Evolutionary conservation across 2,888 invertebrate genomes (phyloP).

Genomic region (Melangyna quadrimaculata): DNA sequence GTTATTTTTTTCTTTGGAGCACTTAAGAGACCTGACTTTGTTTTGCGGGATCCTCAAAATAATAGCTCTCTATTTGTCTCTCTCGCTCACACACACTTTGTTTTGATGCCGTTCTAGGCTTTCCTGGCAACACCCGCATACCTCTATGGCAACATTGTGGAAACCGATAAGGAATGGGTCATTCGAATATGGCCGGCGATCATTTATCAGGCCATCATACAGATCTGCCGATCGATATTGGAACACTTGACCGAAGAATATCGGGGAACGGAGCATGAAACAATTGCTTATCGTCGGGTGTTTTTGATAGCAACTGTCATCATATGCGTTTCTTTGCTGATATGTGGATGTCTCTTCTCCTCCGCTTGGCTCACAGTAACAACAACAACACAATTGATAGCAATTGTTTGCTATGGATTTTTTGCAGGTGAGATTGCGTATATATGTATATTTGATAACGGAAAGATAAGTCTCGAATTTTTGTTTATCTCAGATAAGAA

Average conservation of each 20-base stretch:
- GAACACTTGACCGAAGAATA: slow-evolving; percentile 79
- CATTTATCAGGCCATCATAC: slow-evolving; percentile 79
- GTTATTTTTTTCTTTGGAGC: slow-evolving; percentile 68
- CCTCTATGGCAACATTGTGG: slow-evolving; percentile 80
- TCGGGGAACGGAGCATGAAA: slow-evolving; percentile 77
- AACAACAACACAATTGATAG: slow-evolving; percentile 78
- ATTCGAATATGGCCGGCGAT: slow-evolving; percentile 80
- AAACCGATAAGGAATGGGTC: slow-evolving; percentile 79
- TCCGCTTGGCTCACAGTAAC: slow-evolving; percentile 79
- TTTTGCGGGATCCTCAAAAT: slow-evolving; percentile 25
- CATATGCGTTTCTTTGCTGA: slow-evolving; percentile 78
- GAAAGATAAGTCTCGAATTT: slow-evolving; percentile 31
- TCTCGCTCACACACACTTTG: slow-evolving; percentile 11
- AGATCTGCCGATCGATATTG: slow-evolving; percentile 79
- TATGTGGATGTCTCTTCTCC: slow-evolving; percentile 79
- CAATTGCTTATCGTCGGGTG: slow-evolving; percentile 76
- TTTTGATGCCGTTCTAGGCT: slow-evolving; percentile 74
- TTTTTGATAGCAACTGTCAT: slow-evolving; percentile 79
- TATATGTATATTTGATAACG: background rate
- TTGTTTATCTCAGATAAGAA: slow-evolving; percentile 35
- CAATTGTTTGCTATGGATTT: slow-evolving; percentile 79
- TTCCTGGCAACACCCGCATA: slow-evolving; percentile 80
- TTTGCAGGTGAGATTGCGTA: slow-evolving; percentile 77
- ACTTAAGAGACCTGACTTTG: slow-evolving; percentile 22
- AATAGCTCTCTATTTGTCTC: slow-evolving; percentile 3